phyloP scores from a whole-genome alignment of 35 echinoderm and acorn worm genomes.

The Heliocidaris erythrogramma region DNA sequence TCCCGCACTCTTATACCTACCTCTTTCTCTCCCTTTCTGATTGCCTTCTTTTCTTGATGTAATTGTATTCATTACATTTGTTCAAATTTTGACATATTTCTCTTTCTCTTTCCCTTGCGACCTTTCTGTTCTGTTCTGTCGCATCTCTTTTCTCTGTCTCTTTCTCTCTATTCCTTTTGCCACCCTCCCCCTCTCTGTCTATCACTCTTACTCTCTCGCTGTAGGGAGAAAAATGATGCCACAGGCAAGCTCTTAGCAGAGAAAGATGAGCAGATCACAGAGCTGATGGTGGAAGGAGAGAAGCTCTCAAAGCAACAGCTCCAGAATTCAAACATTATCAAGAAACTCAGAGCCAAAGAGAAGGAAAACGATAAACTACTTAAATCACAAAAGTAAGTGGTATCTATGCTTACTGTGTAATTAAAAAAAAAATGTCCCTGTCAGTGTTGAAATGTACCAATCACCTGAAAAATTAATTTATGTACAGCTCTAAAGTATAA shows the following conservation, averaged over 20 bases:
- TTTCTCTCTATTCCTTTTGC: not conserved
- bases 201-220: not conserved
- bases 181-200: not conserved
- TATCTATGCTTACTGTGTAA: not conserved
- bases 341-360: constrained; percentile 84
- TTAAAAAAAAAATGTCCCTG: too few species aligned
- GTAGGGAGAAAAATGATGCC: constrained; percentile 60
- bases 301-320: constrained; percentile 90
- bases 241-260: constrained; percentile 59
- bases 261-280: constrained; percentile 73
- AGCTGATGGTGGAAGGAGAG: constrained; percentile 78
- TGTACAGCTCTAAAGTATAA: too few species aligned
- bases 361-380: constrained; percentile 80
- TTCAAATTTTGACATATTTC: not conserved
- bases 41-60: not conserved
- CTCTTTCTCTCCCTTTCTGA: not conserved
- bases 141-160: not conserved
- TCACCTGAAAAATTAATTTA: too few species aligned
- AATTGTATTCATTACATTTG: not conserved
- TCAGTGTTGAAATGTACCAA: too few species aligned
- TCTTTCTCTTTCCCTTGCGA: not conserved
- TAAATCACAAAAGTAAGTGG: constrained; percentile 79
- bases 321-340: constrained; percentile 96
- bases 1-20: not conserved
- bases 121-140: not conserved